These are phyloP conservation scores for Zingel zingel DNA, from an alignment of 2,113 vertebrate species.

Conservation along the genomic window DNA sequence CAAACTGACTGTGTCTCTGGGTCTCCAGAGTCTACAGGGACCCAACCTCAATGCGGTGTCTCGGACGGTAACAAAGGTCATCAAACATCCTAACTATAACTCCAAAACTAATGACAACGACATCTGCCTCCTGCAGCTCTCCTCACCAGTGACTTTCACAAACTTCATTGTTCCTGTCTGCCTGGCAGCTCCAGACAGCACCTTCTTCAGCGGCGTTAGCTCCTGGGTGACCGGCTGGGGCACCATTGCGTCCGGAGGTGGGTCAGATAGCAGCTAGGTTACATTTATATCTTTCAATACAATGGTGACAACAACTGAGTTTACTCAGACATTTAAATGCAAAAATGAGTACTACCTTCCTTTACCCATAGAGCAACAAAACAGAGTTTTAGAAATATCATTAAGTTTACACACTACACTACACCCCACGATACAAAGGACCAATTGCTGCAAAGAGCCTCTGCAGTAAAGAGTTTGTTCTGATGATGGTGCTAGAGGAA, in stretches of 20 bases:
- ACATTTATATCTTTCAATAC: neutral
- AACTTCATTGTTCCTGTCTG: slow-evolving; percentile 82
- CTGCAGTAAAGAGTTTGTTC: no score
- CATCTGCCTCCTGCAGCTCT: slow-evolving; percentile 81
- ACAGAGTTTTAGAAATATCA: no score
- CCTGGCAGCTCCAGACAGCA: slow-evolving; percentile 79
- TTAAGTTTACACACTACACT: no score
- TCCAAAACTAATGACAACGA: slow-evolving; percentile 66
- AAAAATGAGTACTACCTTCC: neutral
- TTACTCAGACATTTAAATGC: no score
- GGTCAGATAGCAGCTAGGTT: neutral
- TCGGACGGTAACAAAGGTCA: slow-evolving; percentile 10
- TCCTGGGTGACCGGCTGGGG: slow-evolving; percentile 91
- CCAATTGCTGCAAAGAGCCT: no score
- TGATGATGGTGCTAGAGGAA: no score
- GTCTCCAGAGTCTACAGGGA: slow-evolving; percentile 36
- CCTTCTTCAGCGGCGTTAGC: slow-evolving; percentile 68
- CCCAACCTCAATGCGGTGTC: slow-evolving; percentile 25
- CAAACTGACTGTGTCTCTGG: neutral
- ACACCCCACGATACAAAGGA: no score
- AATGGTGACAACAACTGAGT: neutral
- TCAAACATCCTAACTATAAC: slow-evolving; percentile 71
- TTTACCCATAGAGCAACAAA: no score
- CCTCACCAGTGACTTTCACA: slow-evolving; percentile 64
- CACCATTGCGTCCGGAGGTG: neutral